Percentiles rank a stretch among this genome's conserved stretches.
Evolutionary conservation across 2,113 vertebrate genomes (phyloP).

Genomic region (Nothocercus nigrocapillus): DNA sequence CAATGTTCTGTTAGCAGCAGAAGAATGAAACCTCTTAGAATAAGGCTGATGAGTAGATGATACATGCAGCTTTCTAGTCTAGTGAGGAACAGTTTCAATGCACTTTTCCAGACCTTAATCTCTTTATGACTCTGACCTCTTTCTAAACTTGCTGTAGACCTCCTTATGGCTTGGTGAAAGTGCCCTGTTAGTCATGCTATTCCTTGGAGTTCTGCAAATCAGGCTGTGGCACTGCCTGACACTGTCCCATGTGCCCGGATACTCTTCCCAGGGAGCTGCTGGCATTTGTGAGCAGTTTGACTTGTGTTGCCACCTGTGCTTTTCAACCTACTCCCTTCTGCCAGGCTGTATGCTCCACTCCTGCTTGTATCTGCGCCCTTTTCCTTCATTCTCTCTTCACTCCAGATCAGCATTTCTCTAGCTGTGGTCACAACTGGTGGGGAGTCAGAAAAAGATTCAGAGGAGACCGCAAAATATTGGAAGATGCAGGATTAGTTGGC

Average conservation of each 20-base stretch:
- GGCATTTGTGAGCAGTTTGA: background rate
- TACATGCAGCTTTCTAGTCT: background rate
- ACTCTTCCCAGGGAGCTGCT: background rate
- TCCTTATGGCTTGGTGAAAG: background rate
- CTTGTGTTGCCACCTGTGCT: slow-evolving; percentile 17
- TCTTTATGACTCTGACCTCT: background rate
- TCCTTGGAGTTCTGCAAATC: background rate
- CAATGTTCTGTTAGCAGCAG: background rate
- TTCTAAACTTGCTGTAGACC: background rate
- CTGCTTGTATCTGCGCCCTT: rapidly evolving
- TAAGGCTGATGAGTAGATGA: background rate
- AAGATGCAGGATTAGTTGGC: background rate
- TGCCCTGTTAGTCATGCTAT: background rate
- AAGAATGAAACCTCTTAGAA: background rate
- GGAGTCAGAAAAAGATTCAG: background rate
- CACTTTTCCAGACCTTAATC: background rate
- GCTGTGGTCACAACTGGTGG: rapidly evolving
- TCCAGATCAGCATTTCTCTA: background rate
- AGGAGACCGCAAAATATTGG: background rate
- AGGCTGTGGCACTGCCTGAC: background rate
- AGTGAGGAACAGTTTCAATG: background rate
- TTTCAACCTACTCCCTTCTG: background rate
- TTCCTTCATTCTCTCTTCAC: background rate
- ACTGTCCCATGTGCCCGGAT: background rate
- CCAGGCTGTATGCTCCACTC: background rate